Base-by-base conservation (phyloP, 2,888 invertebrate species). In the Rhingia rostrata region DNA sequence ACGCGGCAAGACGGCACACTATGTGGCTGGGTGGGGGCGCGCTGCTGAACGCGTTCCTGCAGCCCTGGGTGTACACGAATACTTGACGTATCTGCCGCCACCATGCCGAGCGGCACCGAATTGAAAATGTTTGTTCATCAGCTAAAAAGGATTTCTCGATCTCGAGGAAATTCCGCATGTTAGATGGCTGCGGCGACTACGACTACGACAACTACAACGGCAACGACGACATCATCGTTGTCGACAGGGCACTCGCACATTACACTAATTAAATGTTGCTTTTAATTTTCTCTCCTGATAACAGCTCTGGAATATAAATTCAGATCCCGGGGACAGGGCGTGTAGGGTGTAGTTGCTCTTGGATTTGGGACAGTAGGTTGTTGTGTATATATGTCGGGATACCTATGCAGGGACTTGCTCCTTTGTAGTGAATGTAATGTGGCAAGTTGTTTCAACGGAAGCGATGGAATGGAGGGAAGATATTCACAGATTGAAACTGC, bases 251-350 rank as follows among this genome's bases (percentile, higher is more conserved):
- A 83, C 64, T 83, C 79, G 63, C 73, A 83, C 83, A 83, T 83
- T 79, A 79, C 83, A 83, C 79, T 83, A 83, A 83, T 79, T 83
- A 83, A 83, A 83, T 83, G 83, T 79, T 83, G 79, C 83, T 83
- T 83, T 83, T 83, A 79, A 83, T 83, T 83, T 69, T 83, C 73
- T 58, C 63, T 63, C 67, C 73, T 74, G 67, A 69, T 79, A 73
- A 69, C 69, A 64, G 66, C 54, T 74, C 51, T 61, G 58, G 69
- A 73, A 79, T 78, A 83, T 64, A 83, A 83, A 83, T 83, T 58
- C 83, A 69, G 37, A 64, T 79, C 45, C 63, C 63, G 39, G 49
- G 47, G 83, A 73, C 78, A 78, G 60, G 12, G 12, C 4, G 54
- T 4, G 9, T 30, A 53, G 30, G 35, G 51, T 43, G 35, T 53